Evolutionary conservation across 64 coral and sea anemone species (phyloP).

Genomic region (Stylophora pistillata): DNA sequence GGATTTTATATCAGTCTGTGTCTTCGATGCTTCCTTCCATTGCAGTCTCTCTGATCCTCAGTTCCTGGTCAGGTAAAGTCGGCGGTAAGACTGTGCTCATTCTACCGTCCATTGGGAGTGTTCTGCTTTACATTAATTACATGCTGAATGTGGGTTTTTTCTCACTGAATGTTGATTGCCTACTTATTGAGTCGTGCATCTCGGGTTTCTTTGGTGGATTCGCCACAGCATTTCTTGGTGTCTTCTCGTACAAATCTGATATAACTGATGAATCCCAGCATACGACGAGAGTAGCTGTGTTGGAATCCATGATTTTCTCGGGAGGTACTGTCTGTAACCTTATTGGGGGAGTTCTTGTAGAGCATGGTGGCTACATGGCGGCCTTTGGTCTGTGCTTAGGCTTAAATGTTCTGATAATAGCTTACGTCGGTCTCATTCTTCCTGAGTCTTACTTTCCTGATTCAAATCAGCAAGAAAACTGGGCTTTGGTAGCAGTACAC

Average conservation of each 20-base stretch:
- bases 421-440: constrained; percentile 67
- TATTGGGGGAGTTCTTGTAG: constrained; percentile 75
- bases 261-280: constrained; percentile 74
- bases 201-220: constrained; percentile 90
- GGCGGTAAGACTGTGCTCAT: constrained; percentile 77
- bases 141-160: constrained; percentile 78
- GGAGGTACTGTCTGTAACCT: constrained; percentile 73
- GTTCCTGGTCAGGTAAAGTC: constrained; percentile 93
- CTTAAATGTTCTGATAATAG: constrained; percentile 31
- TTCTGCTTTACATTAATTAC: constrained; percentile 59
- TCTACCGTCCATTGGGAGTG: constrained; percentile 63
- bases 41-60: constrained; percentile 64
- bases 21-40: constrained; percentile 74
- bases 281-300: constrained; percentile 72
- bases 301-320: constrained; percentile 96
- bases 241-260: constrained; percentile 94
- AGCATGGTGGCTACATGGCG: constrained; percentile 74
- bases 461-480: constrained; percentile 20
- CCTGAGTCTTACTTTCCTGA: constrained; percentile 80
- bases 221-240: constrained; percentile 72
- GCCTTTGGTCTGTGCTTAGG: constrained; percentile 74
- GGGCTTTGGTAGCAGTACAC: constrained; percentile 51
- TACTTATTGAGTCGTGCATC: constrained; percentile 75
- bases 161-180: constrained; percentile 59
- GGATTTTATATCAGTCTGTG: constrained; percentile 89